These are phyloP conservation scores for Sturnus vulgaris DNA, from an alignment of 2,113 vertebrate species.

Conservation along the genomic window DNA sequence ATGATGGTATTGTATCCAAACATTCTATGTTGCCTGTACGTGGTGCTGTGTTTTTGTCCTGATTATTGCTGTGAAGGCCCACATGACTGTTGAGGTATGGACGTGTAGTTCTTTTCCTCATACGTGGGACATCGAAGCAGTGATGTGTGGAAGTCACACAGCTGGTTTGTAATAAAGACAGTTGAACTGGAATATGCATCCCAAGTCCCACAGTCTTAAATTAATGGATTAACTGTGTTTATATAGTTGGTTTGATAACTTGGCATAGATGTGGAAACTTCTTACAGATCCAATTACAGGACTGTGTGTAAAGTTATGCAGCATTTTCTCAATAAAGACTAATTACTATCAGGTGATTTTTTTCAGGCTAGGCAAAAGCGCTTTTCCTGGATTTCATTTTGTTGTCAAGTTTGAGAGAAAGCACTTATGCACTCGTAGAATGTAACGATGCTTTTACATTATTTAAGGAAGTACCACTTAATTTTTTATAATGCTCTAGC, in stretches of 20 bases:
- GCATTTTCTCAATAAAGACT: neutral
- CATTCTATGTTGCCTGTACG: neutral
- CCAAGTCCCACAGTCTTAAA: neutral
- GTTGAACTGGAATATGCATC: neutral
- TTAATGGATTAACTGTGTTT: neutral
- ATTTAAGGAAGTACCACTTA: slow-evolving; percentile 51
- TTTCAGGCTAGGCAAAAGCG: neutral
- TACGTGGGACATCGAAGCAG: neutral
- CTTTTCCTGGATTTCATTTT: neutral
- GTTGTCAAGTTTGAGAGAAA: neutral
- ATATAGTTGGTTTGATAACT: neutral
- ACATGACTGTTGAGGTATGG: neutral
- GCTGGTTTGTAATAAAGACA: neutral
- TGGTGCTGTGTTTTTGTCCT: neutral
- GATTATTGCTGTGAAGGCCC: neutral
- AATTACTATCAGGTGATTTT: neutral
- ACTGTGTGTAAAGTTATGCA: neutral
- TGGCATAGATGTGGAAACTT: neutral
- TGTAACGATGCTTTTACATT: slow-evolving; percentile 1
- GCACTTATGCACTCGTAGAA: neutral
- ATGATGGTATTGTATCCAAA: neutral
- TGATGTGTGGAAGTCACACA: neutral
- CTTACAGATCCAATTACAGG: neutral
- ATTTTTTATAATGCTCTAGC: slow-evolving; percentile 52
- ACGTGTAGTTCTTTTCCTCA: neutral